A percentile compares a stretch with the other conserved stretches of the same genome.
Conservation (phyloP, 2,113 vertebrate species). For the Melanocharis versteri region DNA sequence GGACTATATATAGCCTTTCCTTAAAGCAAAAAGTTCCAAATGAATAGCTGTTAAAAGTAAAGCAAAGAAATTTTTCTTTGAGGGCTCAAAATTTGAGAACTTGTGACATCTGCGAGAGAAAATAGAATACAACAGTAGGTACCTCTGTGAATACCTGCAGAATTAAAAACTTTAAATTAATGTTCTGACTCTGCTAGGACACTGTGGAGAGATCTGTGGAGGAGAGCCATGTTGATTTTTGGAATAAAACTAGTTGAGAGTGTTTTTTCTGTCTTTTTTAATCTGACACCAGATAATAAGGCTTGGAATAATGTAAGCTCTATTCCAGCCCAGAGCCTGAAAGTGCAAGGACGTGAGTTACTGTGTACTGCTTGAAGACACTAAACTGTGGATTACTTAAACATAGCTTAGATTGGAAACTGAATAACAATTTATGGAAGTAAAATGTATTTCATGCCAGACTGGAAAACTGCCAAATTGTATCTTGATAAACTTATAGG, state of each 20-base stretch:
- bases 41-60: neutral
- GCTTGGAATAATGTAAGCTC: neutral
- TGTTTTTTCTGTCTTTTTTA: neutral
- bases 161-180: neutral
- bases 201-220: neutral
- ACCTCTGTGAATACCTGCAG: neutral
- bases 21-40: neutral
- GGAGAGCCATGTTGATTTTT: neutral
- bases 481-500: neutral
- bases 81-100: neutral
- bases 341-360: neutral
- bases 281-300: neutral
- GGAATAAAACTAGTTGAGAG: neutral
- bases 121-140: neutral
- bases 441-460: neutral
- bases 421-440: neutral
- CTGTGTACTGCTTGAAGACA: constrained; percentile 44
- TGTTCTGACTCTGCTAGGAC: neutral
- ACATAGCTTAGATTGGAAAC: neutral
- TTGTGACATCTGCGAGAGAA: neutral
- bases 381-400: neutral
- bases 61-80: neutral
- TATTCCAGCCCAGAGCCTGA: neutral
- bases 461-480: constrained; percentile 13
- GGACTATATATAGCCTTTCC: neutral